Conservation (phyloP, 2,797 vertebrate genomes). For the Mus spretus region DNA sequence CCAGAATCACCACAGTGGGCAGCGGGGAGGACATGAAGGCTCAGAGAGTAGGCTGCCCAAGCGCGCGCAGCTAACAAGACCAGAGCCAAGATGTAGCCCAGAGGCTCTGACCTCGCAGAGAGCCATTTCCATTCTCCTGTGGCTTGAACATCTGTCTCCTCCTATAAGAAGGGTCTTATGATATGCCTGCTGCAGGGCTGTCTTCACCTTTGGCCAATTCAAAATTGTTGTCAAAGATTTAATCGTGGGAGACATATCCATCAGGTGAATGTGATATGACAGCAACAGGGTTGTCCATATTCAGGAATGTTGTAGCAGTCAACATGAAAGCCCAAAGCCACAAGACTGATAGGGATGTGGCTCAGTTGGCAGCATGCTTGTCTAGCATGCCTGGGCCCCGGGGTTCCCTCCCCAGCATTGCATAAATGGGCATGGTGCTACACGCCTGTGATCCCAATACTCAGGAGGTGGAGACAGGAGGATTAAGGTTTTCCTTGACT, state of each 20-base stretch:
- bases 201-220: neutral
- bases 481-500: neutral
- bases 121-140: neutral
- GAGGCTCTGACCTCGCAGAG: neutral
- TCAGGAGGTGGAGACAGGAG: neutral
- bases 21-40: too few species aligned
- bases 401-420: neutral
- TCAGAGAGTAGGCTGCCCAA: too few species aligned
- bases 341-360: too few species aligned
- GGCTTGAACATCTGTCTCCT: neutral
- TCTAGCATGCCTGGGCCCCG: neutral
- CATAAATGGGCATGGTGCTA: neutral
- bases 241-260: neutral
- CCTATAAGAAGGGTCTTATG: neutral
- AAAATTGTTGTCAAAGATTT: neutral
- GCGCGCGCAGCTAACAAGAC: neutral
- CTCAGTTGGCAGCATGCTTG: neutral
- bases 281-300: neutral
- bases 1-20: neutral
- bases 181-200: neutral
- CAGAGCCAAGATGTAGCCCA: neutral
- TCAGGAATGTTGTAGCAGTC: neutral
- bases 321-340: neutral
- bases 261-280: rapidly evolving
- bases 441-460: neutral